Conservation (phyloP, 2,113 vertebrate species). For the Maylandia zebra region DNA sequence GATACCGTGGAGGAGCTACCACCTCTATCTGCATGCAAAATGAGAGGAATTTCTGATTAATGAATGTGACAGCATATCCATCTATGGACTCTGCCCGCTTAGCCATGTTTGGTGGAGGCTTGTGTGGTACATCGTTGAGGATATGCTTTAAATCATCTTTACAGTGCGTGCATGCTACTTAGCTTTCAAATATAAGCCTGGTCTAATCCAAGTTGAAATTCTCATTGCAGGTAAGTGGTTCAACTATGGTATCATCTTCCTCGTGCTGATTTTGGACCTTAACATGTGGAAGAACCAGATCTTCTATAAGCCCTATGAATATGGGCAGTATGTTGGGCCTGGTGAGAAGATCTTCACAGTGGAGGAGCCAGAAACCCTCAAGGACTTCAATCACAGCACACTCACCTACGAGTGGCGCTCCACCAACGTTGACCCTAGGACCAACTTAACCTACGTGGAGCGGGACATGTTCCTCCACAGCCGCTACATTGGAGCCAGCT, state of each 20-base stretch:
- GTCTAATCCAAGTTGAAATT: not conserved
- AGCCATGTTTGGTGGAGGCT: not conserved
- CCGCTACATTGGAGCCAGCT: slow-evolving; percentile 83
- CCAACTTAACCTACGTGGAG: slow-evolving; percentile 81
- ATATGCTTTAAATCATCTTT: not conserved
- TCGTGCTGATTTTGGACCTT: slow-evolving; percentile 95
- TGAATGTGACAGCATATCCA: not conserved
- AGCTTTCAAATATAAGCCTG: not conserved
- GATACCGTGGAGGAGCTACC: slow-evolving; percentile 1
- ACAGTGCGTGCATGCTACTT: not conserved
- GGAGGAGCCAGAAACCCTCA: slow-evolving; percentile 85
- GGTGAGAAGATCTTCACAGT: slow-evolving; percentile 95
- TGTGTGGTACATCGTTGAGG: not conserved
- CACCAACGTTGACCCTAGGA: slow-evolving; percentile 77
- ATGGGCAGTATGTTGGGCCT: slow-evolving; percentile 94
- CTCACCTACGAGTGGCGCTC: slow-evolving; percentile 91
- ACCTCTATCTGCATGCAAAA: slow-evolving; percentile 23
- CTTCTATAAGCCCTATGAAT: slow-evolving; percentile 96
- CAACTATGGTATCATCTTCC: slow-evolving; percentile 98
- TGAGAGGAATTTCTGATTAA: not conserved
- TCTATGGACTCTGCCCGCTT: not conserved
- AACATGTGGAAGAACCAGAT: slow-evolving; percentile 99
- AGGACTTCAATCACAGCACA: slow-evolving; percentile 86
- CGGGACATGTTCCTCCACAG: slow-evolving; percentile 93
- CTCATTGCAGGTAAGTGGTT: slow-evolving; percentile 92